A percentile compares a stretch with the other conserved stretches of the same genome.
Conservation (phyloP, 2,797 vertebrate species). For the Pristis pectinata region DNA sequence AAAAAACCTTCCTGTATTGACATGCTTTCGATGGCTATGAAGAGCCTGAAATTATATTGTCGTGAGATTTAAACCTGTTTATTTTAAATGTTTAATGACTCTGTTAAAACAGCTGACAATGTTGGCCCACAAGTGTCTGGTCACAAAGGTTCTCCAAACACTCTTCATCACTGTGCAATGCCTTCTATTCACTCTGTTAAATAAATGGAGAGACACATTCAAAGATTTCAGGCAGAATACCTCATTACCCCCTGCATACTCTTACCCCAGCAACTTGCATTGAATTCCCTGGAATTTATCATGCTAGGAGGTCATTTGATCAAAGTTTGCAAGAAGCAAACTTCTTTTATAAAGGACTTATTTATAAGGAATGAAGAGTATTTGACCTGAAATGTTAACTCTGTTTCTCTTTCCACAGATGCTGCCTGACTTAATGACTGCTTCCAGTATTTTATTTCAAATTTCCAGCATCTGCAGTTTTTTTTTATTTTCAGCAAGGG, state of each 20-base stretch:
- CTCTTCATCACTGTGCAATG: neutral
- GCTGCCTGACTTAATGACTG: too few relatives aligned
- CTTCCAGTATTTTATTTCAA: too few relatives aligned
- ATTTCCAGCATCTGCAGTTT: too few relatives aligned
- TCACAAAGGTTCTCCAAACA: neutral
- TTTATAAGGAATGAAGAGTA: too few relatives aligned
- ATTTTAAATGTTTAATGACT: neutral
- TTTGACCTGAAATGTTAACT: too few relatives aligned
- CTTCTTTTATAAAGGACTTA: too few relatives aligned
- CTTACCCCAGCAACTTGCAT: neutral
- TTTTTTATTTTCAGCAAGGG: too few relatives aligned
- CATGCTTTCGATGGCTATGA: neutral
- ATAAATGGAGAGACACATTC: neutral
- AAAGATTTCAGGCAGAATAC: neutral
- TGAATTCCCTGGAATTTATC: neutral
- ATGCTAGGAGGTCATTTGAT: neutral
- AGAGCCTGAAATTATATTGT: neutral
- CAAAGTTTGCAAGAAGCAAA: neutral
- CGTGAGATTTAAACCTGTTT: neutral
- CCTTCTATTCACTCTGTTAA: neutral
- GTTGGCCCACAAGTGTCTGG: neutral
- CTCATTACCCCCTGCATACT: neutral
- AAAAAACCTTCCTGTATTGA: neutral
- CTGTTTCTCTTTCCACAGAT: too few relatives aligned
- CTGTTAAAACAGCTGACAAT: neutral